Evolutionary conservation across 53 echinoderm and acorn worm species (phyloP), one percentile per base, ranked within the genome.

Genomic region (Mesocentrotus franciscanus): DNA sequence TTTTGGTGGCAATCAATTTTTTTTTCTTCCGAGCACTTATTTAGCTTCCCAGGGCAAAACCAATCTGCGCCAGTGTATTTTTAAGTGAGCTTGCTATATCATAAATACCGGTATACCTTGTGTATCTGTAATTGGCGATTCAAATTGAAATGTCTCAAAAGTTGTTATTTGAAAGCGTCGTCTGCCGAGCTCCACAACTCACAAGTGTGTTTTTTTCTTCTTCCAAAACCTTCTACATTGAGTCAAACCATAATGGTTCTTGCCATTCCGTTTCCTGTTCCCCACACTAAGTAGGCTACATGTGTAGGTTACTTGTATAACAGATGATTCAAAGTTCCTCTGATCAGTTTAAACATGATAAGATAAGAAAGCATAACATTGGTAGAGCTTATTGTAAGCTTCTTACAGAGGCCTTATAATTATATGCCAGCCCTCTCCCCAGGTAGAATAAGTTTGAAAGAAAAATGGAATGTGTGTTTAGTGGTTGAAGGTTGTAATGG

Each of bases 361-460:
- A 92, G 92, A 92, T 92, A 92, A 92, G 75, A 68, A 92, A 92
- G 49, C 71, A 92, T 92, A 92, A 92, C 92, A 92, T 92, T 92
- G 75, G 66, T 90, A 92, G 56, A 92, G 92, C 74, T 92, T 71
- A 56, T 27, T 56, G 22, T 92, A 92, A 92, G 74, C 71, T 29
- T 71, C 92, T 92, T 92, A 90, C 30, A 17, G 14, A 85, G 85
- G 22, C 85, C 58, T 58, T 57, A 26, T 26, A 78, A 16, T 17
- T 76, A 30, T 55, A 20, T 87, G 57, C 57, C n/a, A 11, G 56
- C 87, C 22, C 75, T 33, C 87, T 58, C 27, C 29, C 87, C 58
- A 57, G 87, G 58, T 87, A 87, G 56, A n/a, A 81, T n/a, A 17
- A 81, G 39, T 35, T 36, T 15, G 35, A 34, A 87, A 81, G n/a